Conservation (phyloP, 64 coral and sea anemone genomes). For the Actinia equina region DNA sequence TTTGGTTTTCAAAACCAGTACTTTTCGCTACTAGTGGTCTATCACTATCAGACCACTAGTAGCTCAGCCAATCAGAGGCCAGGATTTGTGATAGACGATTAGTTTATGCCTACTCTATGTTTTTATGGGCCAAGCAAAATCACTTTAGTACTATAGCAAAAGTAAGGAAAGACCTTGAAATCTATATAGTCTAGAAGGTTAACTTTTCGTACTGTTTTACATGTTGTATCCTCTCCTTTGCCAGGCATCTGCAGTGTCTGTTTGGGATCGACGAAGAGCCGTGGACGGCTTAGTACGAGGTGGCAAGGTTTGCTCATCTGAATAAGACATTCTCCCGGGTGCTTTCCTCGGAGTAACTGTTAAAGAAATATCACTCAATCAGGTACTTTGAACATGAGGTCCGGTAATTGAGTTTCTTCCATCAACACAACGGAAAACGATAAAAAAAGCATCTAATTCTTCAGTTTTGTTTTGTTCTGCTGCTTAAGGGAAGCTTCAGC, state of each 20-base stretch:
- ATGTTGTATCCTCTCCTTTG: not conserved
- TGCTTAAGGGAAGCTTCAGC: no score
- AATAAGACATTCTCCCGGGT: not conserved
- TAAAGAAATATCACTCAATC: not conserved
- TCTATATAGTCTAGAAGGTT: not conserved
- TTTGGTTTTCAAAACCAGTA: no score
- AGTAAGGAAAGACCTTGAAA: not conserved
- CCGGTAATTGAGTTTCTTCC: no score
- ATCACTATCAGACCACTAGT: no score
- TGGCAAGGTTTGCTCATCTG: not conserved
- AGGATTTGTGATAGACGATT: no score
- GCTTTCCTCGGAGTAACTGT: not conserved
- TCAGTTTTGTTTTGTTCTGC: no score
- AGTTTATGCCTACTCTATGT: no score
- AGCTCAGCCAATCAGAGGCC: no score
- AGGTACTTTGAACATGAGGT: not conserved
- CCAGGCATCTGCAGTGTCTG: not conserved
- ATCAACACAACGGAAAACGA: no score
- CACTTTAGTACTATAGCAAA: not conserved
- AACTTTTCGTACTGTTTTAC: not conserved
- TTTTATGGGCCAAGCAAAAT: no score
- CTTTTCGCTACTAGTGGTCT: no score
- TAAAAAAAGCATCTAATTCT: no score
- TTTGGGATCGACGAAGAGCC: not conserved
- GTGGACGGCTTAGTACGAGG: not conserved